phyloP scores from a whole-genome alignment of 2,113 vertebrate genomes.

The Puma concolor region DNA sequence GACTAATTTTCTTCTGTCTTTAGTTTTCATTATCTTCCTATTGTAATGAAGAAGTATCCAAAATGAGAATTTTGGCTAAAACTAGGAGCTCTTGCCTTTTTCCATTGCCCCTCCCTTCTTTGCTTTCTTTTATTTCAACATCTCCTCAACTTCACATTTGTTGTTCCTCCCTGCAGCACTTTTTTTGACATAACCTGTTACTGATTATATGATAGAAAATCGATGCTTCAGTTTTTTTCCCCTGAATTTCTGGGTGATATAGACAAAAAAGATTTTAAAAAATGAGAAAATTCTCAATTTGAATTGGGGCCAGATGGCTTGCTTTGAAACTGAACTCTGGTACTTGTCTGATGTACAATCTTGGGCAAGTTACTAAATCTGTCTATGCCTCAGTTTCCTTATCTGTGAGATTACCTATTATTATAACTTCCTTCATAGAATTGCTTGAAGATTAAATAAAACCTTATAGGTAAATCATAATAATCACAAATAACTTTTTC shows the following conservation, averaged over 20 bases:
- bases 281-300: neutral
- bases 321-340: neutral
- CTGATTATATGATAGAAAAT: neutral
- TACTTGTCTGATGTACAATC: neutral
- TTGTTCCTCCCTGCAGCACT: neutral
- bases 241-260: neutral
- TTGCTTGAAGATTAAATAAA: neutral
- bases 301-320: neutral
- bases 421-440: neutral
- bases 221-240: neutral
- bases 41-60: neutral
- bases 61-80: neutral
- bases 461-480: neutral
- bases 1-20: neutral
- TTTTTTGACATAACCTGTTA: neutral
- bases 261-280: neutral
- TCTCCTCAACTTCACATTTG: neutral
- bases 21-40: slow-evolving; percentile 25
- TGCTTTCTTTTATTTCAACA: neutral
- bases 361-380: neutral
- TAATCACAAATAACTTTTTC: neutral
- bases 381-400: neutral
- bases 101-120: neutral
- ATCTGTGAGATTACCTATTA: neutral
- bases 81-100: neutral